Base-by-base conservation (phyloP, 2,888 invertebrate species). In the Enoplolaimus lenunculus region DNA sequence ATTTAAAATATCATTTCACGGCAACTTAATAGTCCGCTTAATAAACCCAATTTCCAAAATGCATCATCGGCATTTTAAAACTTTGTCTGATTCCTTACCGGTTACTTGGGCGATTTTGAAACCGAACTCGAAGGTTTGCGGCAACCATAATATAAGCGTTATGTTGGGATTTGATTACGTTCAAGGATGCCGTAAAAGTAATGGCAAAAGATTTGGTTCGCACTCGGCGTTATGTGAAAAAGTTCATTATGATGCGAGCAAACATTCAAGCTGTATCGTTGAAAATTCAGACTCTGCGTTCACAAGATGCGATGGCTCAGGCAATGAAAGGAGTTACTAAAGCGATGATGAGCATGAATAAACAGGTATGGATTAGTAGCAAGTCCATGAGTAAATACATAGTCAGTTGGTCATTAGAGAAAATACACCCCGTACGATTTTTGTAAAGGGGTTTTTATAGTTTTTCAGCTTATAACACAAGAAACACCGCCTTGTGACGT, bases 181-280 rank as follows among this genome's bases (percentile, higher is more conserved):
- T 68, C 75, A 74, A 92, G 92, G 97, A 98, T 84, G 93, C 98
- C 21, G 98, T 98, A 0, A 97, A 94, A 85, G 95, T 98, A 76
- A 97, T 98, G 97, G 98, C 98, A 0, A 93, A 93, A 81, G 98
- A 98, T 84, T 84, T 98, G 75, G 98, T 98, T 2, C 86, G 98
- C 75, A 98, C 98, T 0, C 86, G 98, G 73, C 87, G 84, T 35
- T 95, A 97, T 79, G 89, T 90, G 68, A 95, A 97, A 82, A 98
- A 98, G 83, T 98, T 98, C 81, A 97, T 98, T 88, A 82, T 98
- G 75, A 98, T 98, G 97, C 91, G 91, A 81, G 97, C 98, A 0
- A 98, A 98, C 82, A 97, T 98, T 77, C 97, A 98, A 83, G 94
- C 93, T 0, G 93, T 94, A 16, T 90, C 94, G 0, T 86, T 98